Percentiles rank a stretch among this genome's conserved stretches.
Evolutionary conservation across 2,888 invertebrate species (phyloP).

Genomic region (Acleris sparsana): DNA sequence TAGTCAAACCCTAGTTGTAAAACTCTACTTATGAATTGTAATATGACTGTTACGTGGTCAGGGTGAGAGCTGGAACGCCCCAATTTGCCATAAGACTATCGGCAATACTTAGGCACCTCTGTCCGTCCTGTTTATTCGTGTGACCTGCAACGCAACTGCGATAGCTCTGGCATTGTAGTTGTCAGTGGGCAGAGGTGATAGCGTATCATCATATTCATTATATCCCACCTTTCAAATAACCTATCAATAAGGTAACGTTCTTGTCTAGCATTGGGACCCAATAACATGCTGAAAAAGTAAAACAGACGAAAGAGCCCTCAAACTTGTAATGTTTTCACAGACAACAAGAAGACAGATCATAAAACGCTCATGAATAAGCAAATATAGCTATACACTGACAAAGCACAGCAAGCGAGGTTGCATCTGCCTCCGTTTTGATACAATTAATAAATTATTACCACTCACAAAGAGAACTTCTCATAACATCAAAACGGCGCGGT

Average conservation of each 20-base stretch:
- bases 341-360: constrained; percentile 18
- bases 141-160: too few relatives aligned
- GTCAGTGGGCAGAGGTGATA: too few relatives aligned
- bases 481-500: constrained; percentile 62
- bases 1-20: background rate
- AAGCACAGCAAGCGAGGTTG: constrained; percentile 50
- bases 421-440: constrained; percentile 61
- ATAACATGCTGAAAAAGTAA: background rate
- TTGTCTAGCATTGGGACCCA: background rate
- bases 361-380: constrained; percentile 47
- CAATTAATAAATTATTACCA: constrained; percentile 62
- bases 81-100: too few relatives aligned
- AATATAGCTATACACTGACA: constrained; percentile 44
- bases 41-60: too few relatives aligned
- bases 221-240: too few relatives aligned
- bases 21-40: too few relatives aligned
- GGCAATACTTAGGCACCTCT: too few relatives aligned
- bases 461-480: constrained; percentile 52
- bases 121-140: too few relatives aligned
- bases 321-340: constrained; percentile 7
- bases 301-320: background rate
- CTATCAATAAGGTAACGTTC: too few relatives aligned
- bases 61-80: too few relatives aligned
- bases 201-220: too few relatives aligned
- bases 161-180: too few relatives aligned